A percentile compares a stretch with the other conserved stretches of the same genome.
Conservation (phyloP, 2,113 vertebrate species). For the Lichenostomus cassidix region DNA sequence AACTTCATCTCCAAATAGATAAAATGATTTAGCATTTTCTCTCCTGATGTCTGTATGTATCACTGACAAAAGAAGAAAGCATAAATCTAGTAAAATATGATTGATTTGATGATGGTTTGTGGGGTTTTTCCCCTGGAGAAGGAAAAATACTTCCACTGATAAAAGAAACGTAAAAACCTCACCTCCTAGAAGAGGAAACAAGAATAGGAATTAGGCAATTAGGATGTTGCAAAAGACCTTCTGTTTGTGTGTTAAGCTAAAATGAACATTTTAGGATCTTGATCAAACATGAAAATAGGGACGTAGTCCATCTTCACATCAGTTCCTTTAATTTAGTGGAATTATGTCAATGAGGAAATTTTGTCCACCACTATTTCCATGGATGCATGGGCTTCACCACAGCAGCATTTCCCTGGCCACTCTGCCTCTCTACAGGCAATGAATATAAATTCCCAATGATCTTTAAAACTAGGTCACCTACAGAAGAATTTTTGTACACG, state of each 20-base stretch:
- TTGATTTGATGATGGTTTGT: neutral
- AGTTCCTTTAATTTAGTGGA: neutral
- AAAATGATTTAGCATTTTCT: neutral
- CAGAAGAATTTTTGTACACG: neutral
- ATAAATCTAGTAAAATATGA: neutral
- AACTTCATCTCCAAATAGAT: neutral
- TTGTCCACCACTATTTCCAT: neutral
- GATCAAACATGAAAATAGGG: neutral
- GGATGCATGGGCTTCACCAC: neutral
- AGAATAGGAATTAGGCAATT: neutral
- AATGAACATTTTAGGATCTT: neutral
- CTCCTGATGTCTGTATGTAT: neutral
- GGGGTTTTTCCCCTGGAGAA: neutral
- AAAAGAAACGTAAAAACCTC: neutral
- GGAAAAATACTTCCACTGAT: neutral
- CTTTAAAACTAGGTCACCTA: constrained; percentile 22
- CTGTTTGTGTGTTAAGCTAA: neutral
- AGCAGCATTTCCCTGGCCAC: neutral
- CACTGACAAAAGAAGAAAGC: neutral
- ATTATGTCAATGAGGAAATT: neutral
- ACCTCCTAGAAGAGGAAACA: neutral
- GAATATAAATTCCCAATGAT: neutral
- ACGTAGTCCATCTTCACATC: neutral
- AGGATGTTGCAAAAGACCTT: neutral
- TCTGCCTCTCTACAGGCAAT: neutral